Base-by-base conservation (phyloP, 92 coral and sea anemone genomes). In the Blastomussa wellsi region DNA sequence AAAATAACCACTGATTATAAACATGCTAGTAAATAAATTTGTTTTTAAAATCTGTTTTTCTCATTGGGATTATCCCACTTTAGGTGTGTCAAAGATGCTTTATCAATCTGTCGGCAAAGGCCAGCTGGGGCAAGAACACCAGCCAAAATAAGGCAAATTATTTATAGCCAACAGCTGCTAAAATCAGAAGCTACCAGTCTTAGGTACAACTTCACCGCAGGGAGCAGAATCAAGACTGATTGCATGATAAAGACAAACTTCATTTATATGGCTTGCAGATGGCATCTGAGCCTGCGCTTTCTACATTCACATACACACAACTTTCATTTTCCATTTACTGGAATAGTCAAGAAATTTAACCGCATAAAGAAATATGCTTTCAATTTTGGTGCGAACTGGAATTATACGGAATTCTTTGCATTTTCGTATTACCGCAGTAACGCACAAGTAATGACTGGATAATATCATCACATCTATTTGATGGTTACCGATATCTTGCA, bases 221-320 rank as follows among this genome's bases (percentile, higher is more conserved):
- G 78, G 36, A 35, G 29, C 37, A 14, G 26, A 53, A 14, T 19
- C 70, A 82, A 72, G 68, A 37, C 31, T 17, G 28, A 52, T 36
- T n/a, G 26, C 29, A 37, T 3, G 74, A 71, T 36, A 51, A 71
- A 76, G 28, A 52, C 5, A 51, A 24, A 1, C 42, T 82, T 26
- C n/a, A 35, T 55, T 59, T 78, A 82, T 28, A 49, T 82, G 78
- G 78, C 78, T 37, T 7, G 22, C 86, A 82, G 52, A 28, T 82
- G 78, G 22, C 35, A 35, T 15, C 14, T 71, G 33, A 36, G 28
- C 33, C n/a, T 51, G 86, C 41, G 15, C 13, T 15, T 42, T 31
- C 53, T 44, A 47, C 76, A 44, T 47, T 47, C 35, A 48, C 10
- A 29, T 52, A 78, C 24, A 31, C 9, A 35, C 39, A n/a, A 9